Conservation (phyloP, 2,797 vertebrate genomes). For the Nasua narica region DNA sequence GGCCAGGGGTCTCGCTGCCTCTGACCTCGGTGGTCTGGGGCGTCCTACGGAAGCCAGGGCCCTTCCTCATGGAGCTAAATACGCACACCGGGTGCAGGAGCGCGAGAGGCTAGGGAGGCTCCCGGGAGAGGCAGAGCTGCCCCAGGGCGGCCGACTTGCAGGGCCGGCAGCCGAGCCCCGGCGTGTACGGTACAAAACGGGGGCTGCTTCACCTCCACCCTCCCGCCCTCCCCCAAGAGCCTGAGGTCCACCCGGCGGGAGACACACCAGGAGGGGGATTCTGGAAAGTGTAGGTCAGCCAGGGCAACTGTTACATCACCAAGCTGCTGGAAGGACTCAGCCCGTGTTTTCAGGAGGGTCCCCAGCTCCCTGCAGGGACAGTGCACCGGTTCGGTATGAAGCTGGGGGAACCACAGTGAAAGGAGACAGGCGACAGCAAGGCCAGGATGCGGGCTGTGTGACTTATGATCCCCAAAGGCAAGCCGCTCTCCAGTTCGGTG, state of each 20-base stretch:
- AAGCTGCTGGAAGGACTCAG: neutral
- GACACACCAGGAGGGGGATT: neutral
- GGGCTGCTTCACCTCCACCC: neutral
- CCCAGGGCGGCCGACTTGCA: fast-evolving
- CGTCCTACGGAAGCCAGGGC: neutral
- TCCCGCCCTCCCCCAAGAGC: neutral
- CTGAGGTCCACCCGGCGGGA: fast-evolving
- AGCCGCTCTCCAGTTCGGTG: neutral
- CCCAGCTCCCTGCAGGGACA: neutral
- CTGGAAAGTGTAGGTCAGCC: neutral
- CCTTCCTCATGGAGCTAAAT: neutral
- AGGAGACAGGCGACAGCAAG: neutral
- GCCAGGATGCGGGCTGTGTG: neutral
- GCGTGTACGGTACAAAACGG: fast-evolving
- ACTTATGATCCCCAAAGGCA: neutral
- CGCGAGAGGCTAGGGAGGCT: neutral
- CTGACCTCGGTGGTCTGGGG: neutral
- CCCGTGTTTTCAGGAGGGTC: neutral
- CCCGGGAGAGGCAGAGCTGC: neutral
- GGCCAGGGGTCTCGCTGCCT: neutral
- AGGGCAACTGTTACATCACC: neutral
- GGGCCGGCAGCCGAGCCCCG: neutral
- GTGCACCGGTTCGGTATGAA: neutral
- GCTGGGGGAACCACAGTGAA: neutral
- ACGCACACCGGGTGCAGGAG: neutral